A percentile compares a stretch with the other conserved stretches of the same genome.
These are phyloP conservation scores for Drosophila barbarae DNA, from an alignment of 2,888 invertebrate genomes.

Conservation along the genomic window DNA sequence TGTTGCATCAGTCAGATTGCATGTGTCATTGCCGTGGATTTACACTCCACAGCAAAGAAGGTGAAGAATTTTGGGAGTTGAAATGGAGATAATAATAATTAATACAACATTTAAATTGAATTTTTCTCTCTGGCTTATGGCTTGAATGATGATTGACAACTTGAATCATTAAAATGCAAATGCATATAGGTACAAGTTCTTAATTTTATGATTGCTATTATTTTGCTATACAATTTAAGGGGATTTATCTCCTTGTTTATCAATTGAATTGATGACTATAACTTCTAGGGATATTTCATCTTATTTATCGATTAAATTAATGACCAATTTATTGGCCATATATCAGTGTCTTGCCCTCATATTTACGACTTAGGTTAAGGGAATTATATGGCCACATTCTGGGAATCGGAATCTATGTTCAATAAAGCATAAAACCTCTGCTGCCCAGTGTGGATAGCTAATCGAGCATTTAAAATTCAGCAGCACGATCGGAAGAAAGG, in stretches of 20 bases:
- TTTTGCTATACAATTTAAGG: background rate
- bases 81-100: background rate
- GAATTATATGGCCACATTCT: constrained; percentile 8
- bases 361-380: background rate
- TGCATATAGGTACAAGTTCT: background rate
- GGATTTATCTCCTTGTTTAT: background rate
- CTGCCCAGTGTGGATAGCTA: constrained; percentile 26
- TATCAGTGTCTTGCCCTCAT: background rate
- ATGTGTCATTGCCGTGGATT: constrained; percentile 22
- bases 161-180: background rate
- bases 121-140: background rate
- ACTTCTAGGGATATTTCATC: background rate
- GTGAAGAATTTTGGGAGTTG: background rate
- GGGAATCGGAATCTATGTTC: background rate
- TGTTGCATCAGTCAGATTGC: constrained; percentile 46
- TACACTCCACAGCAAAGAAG: constrained; percentile 25
- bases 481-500: constrained; percentile 45
- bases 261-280: background rate
- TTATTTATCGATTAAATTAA: background rate
- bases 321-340: constrained; percentile 1
- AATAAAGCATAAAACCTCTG: constrained; percentile 6
- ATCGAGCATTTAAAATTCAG: constrained; percentile 59
- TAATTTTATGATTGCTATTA: background rate
- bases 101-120: background rate
- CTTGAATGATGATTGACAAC: background rate